A percentile compares a stretch with the other conserved stretches of the same genome.
These are phyloP conservation scores for Rhagonycha lutea DNA, from an alignment of 2,888 invertebrate genomes.

Conservation along the genomic window DNA sequence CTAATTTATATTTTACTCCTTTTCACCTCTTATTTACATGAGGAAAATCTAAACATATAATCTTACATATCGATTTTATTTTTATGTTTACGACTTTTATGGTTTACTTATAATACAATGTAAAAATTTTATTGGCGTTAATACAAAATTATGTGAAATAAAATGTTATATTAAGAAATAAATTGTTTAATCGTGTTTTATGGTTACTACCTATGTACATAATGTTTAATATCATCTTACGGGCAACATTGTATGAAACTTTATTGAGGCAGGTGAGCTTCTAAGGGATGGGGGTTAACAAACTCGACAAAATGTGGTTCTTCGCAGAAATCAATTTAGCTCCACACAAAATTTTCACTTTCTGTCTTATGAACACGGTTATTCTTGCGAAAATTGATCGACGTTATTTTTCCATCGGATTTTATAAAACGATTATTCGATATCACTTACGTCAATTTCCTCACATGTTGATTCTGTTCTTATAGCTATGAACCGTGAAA, in stretches of 20 bases:
- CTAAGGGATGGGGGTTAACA: background rate
- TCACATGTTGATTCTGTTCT: slow-evolving; percentile 2
- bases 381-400: background rate
- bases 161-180: background rate
- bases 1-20: background rate
- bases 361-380: background rate
- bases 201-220: background rate
- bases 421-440: background rate
- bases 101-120: background rate
- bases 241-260: background rate
- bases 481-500: background rate
- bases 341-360: background rate
- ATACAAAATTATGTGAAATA: background rate
- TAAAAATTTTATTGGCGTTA: background rate
- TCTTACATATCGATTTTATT: background rate
- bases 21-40: background rate
- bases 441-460: background rate
- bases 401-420: background rate
- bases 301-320: background rate
- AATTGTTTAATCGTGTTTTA: background rate
- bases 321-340: background rate
- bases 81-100: background rate
- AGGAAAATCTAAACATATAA: background rate
- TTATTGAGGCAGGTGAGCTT: background rate
- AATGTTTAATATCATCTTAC: background rate